A percentile compares a stretch with the other conserved stretches of the same genome.
These are phyloP conservation scores for Gonatopus flavifemur DNA, from an alignment of 1,140 invertebrate genomes.

Conservation along the genomic window DNA sequence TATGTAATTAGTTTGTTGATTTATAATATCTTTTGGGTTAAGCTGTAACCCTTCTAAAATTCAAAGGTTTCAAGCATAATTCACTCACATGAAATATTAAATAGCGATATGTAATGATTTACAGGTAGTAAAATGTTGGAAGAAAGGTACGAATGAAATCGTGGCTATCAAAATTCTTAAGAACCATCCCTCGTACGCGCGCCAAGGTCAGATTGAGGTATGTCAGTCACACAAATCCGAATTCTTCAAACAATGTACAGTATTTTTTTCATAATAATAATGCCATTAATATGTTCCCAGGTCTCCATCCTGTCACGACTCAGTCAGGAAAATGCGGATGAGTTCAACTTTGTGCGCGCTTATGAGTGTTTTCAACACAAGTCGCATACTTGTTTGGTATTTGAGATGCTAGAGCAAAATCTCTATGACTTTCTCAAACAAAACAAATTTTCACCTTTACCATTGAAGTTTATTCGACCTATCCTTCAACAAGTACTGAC, in stretches of 20 bases:
- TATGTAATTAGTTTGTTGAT: constrained; percentile 43
- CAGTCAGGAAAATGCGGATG: constrained; percentile 99
- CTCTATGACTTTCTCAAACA: constrained; percentile 99
- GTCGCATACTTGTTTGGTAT: constrained; percentile 99
- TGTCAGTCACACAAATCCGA: too few relatives aligned
- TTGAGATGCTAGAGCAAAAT: constrained; percentile 99
- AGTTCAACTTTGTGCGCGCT: constrained; percentile 99
- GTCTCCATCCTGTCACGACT: constrained; percentile 95
- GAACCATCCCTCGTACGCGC: constrained; percentile 99
- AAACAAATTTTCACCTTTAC: constrained; percentile 98
- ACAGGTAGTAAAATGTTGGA: constrained; percentile 99
- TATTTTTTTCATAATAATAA: constrained; percentile 1
- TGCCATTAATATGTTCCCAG: constrained; percentile 49
- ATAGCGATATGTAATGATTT: too few relatives aligned
- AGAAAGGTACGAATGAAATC: constrained; percentile 99
- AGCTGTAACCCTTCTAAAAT: too few relatives aligned
- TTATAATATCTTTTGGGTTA: too few relatives aligned
- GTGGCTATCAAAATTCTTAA: constrained; percentile 99
- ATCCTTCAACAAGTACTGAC: constrained; percentile 99
- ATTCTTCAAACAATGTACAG: too few relatives aligned
- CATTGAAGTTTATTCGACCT: constrained; percentile 96
- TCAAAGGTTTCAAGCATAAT: too few relatives aligned
- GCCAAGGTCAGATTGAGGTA: constrained; percentile 99
- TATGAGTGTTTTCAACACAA: constrained; percentile 99
- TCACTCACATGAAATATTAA: too few relatives aligned